Base-by-base conservation (phyloP, 2,888 invertebrate genomes). In the Tipula unca region DNA sequence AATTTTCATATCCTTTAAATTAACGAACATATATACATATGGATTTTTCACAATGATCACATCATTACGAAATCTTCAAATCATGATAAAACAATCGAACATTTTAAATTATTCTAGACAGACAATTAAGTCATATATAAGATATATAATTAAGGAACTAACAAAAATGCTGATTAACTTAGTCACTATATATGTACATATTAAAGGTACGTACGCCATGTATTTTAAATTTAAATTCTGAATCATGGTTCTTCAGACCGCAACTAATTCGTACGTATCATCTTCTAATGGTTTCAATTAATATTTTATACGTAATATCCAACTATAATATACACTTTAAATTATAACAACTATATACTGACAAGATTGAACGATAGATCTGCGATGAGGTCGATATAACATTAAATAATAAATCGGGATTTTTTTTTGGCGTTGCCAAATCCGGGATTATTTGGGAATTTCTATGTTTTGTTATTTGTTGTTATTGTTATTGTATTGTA, bases 301-400 rank as follows among this genome's bases (percentile, higher is more conserved):
- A 69, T 69, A 69, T 69, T 69, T 69, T 25, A n/a, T 69, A 69
- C 69, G 69, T 69, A 69, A 69, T n/a, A n/a, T 69, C 69, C 69
- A 69, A 69, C 69, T 25, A 69, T 17, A 17, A 48, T 48, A 48
- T 48, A 48, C 48, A 48, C 17, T 69, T 69, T 69, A 69, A 69
- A 69, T 69, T 69, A 69, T 69, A 69, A 69, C 69, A n/a, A n/a
- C n/a, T n/a, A n/a, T n/a, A n/a, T n/a, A 69, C 69, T 69, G 69
- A 69, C 69, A 25, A 69, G 69, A 69, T 69, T 25, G 69, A 69
- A 25, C 69, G 69, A 69, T 69, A 69, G 13, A 32, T 5, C 25
- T 69, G 8, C 25, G 69, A 69, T 69, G 69, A 69, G 69, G 25
- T 69, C 25, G 69, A 25, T 69, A 69, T 25, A 54, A 54, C 6